Evolutionary conservation across 2,888 invertebrate species (phyloP).

Genomic region (Idaea aversata): DNA sequence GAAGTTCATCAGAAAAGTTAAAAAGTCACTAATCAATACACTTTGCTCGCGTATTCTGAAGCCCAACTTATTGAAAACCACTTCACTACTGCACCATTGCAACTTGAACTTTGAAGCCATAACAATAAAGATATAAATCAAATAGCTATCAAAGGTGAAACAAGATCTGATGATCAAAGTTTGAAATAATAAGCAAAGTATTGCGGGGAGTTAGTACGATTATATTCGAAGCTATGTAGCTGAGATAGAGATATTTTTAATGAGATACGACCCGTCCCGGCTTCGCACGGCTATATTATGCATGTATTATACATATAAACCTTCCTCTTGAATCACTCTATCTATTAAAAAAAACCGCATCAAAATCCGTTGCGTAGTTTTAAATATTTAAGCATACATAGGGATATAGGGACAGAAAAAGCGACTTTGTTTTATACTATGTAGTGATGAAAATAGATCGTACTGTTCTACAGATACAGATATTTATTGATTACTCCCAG

Average conservation of each 20-base stretch:
- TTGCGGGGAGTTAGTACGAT: background rate
- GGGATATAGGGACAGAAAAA: too few species aligned
- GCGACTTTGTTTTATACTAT: too few species aligned
- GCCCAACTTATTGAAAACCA: background rate
- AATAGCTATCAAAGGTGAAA: background rate
- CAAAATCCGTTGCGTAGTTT: too few species aligned
- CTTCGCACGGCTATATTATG: too few species aligned
- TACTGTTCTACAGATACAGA: too few species aligned
- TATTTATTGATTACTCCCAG: too few species aligned
- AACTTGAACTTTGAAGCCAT: background rate
- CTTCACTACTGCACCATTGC: background rate
- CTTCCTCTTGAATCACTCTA: too few species aligned
- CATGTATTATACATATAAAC: too few species aligned
- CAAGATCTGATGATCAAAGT: background rate
- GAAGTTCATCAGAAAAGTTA: background rate
- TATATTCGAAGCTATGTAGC: too few species aligned
- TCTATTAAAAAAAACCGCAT: too few species aligned
- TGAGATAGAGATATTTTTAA: background rate
- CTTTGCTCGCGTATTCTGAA: background rate
- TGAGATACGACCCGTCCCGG: background rate
- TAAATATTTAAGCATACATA: too few species aligned
- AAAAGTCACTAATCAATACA: background rate
- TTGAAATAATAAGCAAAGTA: background rate
- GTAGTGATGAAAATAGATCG: too few species aligned
- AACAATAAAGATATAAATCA: background rate